These are phyloP conservation scores for Stramonita haemastoma DNA, from an alignment of 2,888 invertebrate genomes.

Conservation along the genomic window DNA sequence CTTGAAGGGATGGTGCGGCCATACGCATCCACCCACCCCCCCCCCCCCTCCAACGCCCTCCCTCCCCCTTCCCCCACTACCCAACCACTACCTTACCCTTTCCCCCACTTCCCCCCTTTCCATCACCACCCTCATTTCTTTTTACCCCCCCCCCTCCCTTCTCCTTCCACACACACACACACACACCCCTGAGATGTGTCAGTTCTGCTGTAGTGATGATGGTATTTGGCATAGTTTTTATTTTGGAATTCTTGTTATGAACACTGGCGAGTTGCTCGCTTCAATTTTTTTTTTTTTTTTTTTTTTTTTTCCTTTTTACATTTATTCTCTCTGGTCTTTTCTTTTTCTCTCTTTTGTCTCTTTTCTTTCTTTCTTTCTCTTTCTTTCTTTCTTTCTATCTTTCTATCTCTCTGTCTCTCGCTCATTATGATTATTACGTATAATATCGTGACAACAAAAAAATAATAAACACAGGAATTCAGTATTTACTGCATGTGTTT, in stretches of 20 bases:
- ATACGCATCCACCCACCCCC: too few species aligned
- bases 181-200: too few species aligned
- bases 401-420: not conserved
- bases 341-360: not conserved
- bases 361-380: not conserved
- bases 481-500: not conserved
- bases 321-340: not conserved
- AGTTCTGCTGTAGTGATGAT: constrained; percentile 1
- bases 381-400: not conserved
- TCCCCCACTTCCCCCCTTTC: not conserved
- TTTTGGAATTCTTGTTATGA: not conserved
- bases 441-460: constrained; percentile 30
- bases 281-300: not conserved
- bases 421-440: constrained; percentile 36
- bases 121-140: not conserved
- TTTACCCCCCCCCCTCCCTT: not conserved
- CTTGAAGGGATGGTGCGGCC: not conserved
- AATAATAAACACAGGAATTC: constrained; percentile 37
- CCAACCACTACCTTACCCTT: not conserved
- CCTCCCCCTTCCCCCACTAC: not conserved
- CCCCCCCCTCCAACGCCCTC: too few species aligned
- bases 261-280: not conserved
- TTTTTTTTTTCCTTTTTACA: not conserved
- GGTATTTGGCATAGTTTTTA: constrained; percentile 19
- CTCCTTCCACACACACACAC: not conserved